Percentiles rank a stretch among this genome's conserved stretches.
phyloP scores from a whole-genome alignment of 2,888 invertebrate species.

The Spialia ferax region DNA sequence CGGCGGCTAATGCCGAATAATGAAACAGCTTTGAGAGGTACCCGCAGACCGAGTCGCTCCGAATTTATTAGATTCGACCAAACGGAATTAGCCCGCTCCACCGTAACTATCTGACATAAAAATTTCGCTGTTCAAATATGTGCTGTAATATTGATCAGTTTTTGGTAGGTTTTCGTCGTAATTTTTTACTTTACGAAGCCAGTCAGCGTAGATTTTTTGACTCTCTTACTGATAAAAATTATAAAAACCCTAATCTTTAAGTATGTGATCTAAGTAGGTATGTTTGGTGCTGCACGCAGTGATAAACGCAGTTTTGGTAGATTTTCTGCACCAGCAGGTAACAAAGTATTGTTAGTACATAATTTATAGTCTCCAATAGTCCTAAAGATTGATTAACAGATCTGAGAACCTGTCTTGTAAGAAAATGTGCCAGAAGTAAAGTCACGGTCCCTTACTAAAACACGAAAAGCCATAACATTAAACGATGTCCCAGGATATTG shows the following conservation, averaged over 20 bases:
- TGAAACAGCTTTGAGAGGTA: constrained; percentile 79
- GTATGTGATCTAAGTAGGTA: no score
- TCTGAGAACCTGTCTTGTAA: no score
- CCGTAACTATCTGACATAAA: constrained; percentile 49
- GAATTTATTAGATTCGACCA: constrained; percentile 80
- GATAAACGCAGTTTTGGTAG: no score
- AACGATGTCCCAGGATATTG: not conserved
- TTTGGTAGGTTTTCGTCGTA: not conserved
- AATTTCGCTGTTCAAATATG: constrained; percentile 20
- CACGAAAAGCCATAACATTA: not conserved
- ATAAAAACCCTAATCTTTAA: no score
- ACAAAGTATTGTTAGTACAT: no score
- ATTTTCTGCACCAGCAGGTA: no score
- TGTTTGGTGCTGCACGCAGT: no score
- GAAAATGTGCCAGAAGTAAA: no score
- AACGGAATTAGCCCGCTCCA: constrained; percentile 72
- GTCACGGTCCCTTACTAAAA: not conserved
- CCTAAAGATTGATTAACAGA: no score
- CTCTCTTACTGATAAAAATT: no score
- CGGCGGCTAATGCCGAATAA: constrained; percentile 82
- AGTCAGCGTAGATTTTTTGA: not conserved
- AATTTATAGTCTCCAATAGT: no score
- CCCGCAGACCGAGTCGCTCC: constrained; percentile 52
- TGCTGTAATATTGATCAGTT: not conserved
- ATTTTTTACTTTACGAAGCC: not conserved